Conservation (phyloP, 2,113 vertebrate genomes). For the Trichechus manatus region DNA sequence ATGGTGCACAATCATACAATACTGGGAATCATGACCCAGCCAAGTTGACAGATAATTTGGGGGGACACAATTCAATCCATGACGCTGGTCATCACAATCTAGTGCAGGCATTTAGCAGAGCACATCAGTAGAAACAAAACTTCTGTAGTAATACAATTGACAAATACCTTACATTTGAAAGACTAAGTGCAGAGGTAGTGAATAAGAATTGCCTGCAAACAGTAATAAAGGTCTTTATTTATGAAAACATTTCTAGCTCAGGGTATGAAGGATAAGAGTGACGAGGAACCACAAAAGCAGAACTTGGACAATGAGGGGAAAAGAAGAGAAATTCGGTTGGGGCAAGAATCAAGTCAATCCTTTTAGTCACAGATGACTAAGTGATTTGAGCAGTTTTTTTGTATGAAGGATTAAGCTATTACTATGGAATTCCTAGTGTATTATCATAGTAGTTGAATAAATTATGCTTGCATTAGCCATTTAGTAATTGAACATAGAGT, state of each 20-base stretch:
- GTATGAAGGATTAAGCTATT: not conserved
- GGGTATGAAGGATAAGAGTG: not conserved
- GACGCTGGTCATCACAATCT: not conserved
- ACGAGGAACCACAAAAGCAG: not conserved
- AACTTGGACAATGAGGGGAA: not conserved
- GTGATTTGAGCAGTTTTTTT: not conserved
- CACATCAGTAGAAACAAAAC: not conserved
- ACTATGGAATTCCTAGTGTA: not conserved
- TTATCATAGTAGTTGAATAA: not conserved
- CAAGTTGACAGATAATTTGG: too few relatives aligned
- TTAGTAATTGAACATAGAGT: not conserved
- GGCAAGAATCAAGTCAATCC: not conserved
- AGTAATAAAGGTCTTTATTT: not conserved
- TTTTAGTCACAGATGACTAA: not conserved
- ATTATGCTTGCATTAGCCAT: not conserved
- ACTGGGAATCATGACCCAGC: too few relatives aligned
- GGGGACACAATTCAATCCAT: too few relatives aligned
- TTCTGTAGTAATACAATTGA: not conserved
- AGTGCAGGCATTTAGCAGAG: not conserved
- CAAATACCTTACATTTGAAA: slow-evolving; percentile 6
- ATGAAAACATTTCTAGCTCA: not conserved
- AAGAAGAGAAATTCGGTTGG: not conserved
- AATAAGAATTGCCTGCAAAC: not conserved
- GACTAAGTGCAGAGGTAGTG: not conserved
- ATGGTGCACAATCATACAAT: too few relatives aligned